Evolutionary conservation across 2,888 invertebrate species (phyloP), one percentile per base, ranked within the genome.

Genomic region (Drosophila kuntzei): DNA sequence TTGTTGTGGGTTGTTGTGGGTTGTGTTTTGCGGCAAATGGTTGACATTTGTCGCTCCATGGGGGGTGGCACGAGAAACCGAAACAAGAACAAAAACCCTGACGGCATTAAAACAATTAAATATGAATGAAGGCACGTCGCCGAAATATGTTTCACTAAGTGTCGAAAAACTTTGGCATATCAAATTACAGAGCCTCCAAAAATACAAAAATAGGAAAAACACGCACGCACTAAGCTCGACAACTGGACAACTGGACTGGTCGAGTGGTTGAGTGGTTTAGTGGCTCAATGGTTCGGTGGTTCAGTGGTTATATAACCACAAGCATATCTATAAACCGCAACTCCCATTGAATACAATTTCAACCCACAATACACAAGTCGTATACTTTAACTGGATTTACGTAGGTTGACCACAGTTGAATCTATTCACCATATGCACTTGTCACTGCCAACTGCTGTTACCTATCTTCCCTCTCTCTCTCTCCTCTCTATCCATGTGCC

Each of bases 91-190:
- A 14, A 8, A 47, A 39, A 27, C 32, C 16, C 55, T n/a, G 63
- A n/a, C 25, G 61, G 60, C 61, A 63, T 61, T 68, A 59, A 72
- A 80, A 72, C 80, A 81, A 80, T 81, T 78, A 80, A 72, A 78
- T 75, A 75, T 79, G 74, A 49, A 80, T 69, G 78, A 77, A 57
- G 53, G 71, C 81, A 81, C 82, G 81, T 81, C 70, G 71, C 70
- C 78, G 68, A 81, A 80, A 80, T 80, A 71, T 80, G 78, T 67
- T 78, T 70, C 81, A 68, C 75, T 71, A 71, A 81, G 80, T 81
- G 80, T 80, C 82, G 79, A 81, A 75, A 79, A 71, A 81, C 58
- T 78, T 75, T 76, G 66, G 69, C 82, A 82, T 82, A 80, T 81
- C 79, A 81, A 81, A 81, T 79, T 73, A 73, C 80, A 65, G 36